Base-by-base conservation (phyloP, 2,113 vertebrate species). In the Phylloscopus trochiloides region DNA sequence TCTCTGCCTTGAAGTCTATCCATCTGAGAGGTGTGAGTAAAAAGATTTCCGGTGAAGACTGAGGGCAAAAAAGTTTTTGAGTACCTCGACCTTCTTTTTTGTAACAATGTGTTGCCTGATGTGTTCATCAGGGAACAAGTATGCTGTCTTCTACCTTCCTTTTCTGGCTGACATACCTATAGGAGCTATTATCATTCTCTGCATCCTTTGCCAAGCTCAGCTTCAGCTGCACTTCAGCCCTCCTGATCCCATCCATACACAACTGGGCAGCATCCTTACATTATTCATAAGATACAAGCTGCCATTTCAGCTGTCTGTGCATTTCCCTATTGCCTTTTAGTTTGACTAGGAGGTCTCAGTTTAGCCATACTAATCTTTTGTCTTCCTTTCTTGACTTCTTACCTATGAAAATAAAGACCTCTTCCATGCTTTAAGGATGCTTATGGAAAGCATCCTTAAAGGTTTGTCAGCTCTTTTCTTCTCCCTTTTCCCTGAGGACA, bases 41-140 rank as follows among this genome's bases (percentile, higher is more conserved):
- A 78, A 32, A 40, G 28, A 12, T 40, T 59, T 32, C 19, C 29
- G 26, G 14, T 16, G n/a, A 78, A 57, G 22, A 32, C 6, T 24
- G 62, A 48, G n/a, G 5, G 5, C 17, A 67, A 47, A 47, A 32
- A 38, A 13, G 7, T 7, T 59, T 4, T 34, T 32, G 12, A 66
- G 8, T 40, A 66, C 13, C 11, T 91, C 28, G 72, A 12, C 14
- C 8, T 42, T 40, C 12, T 34, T 16, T 3, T 51, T 21, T 43
- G 12, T 52, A 25, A 52, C 2, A 1, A 43, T 34, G 34, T 34
- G 34, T 66, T 59, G 7, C 28, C 14, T 59, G 29, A 47, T 0
- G 0, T 63, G 22, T 4, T 77, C 42, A 36, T 25, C 1, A 13
- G 8, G 34, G 17, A 21, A 34, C 14, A 29, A 31, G 1, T 57